These are phyloP conservation scores for Myiopsitta monachus DNA, from an alignment of 2,113 vertebrate genomes.

Conservation along the genomic window DNA sequence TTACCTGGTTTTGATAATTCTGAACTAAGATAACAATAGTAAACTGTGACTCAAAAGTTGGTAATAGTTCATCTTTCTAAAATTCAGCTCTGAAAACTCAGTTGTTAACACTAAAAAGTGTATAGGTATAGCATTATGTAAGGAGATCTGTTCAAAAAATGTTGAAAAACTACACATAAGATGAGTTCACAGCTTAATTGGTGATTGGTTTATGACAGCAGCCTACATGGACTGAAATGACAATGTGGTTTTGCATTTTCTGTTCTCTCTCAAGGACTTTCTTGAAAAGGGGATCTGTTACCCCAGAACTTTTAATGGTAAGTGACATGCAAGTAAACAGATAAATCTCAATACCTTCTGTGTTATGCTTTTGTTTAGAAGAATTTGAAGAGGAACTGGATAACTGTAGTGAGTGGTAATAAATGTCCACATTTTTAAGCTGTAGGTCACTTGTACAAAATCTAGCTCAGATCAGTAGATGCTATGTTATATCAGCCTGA, in stretches of 20 bases:
- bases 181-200: constrained; percentile 11
- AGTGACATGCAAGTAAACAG: constrained; percentile 58
- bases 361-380: constrained; percentile 19
- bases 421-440: neutral
- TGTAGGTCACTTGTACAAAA: neutral
- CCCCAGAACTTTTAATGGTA: constrained; percentile 46
- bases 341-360: constrained; percentile 54
- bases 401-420: neutral
- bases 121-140: neutral
- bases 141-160: constrained; percentile 16
- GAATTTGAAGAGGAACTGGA: neutral
- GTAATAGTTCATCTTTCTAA: neutral
- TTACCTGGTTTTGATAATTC: neutral
- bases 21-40: neutral
- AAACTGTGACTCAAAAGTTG: neutral
- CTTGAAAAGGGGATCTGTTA: constrained; percentile 55
- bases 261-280: constrained; percentile 38
- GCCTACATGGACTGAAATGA: constrained; percentile 41
- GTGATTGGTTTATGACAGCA: constrained; percentile 47
- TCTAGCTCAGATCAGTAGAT: neutral
- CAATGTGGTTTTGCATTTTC: constrained; percentile 41
- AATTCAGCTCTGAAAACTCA: neutral
- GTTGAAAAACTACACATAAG: constrained; percentile 2
- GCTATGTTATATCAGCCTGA: neutral
- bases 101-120: neutral